Conservation (phyloP, 2,888 invertebrate species). For the Corythucha ciliata region DNA sequence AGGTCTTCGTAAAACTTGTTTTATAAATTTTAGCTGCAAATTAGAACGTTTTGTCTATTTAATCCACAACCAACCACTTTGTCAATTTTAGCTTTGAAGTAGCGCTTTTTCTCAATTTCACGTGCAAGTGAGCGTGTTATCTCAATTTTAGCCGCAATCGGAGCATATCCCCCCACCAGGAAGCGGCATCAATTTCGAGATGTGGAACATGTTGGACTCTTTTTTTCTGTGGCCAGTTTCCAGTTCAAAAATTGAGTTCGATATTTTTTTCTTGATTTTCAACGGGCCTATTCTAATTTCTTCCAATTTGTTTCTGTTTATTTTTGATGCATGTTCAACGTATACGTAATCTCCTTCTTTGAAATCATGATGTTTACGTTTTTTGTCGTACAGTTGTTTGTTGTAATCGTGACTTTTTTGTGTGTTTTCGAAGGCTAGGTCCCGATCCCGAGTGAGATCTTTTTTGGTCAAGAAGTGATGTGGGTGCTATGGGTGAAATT, state of each 20-base stretch:
- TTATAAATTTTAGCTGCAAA: no score
- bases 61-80: no score
- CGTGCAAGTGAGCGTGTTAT: no score
- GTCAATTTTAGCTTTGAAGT: no score
- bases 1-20: no score
- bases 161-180: no score
- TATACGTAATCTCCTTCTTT: slow-evolving; percentile 13
- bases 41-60: no score
- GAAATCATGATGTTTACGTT: slow-evolving; percentile 2
- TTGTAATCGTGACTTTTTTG: slow-evolving; percentile 23
- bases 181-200: slow-evolving; percentile 9
- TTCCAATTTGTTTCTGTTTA: slow-evolving; percentile 18
- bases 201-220: slow-evolving; percentile 17
- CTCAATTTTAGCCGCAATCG: no score
- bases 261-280: slow-evolving; percentile 11
- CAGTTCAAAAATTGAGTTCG: slow-evolving; percentile 12
- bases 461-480: no score
- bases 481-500: no score
- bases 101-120: no score
- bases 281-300: slow-evolving; percentile 11
- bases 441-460: slow-evolving; percentile 25
- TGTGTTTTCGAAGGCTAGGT: slow-evolving; percentile 23
- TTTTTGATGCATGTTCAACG: slow-evolving; percentile 17
- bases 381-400: slow-evolving; percentile 14
- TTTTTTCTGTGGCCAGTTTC: not conserved